phyloP scores from a whole-genome alignment of 2,113 vertebrate species.

The Mobula birostris region DNA sequence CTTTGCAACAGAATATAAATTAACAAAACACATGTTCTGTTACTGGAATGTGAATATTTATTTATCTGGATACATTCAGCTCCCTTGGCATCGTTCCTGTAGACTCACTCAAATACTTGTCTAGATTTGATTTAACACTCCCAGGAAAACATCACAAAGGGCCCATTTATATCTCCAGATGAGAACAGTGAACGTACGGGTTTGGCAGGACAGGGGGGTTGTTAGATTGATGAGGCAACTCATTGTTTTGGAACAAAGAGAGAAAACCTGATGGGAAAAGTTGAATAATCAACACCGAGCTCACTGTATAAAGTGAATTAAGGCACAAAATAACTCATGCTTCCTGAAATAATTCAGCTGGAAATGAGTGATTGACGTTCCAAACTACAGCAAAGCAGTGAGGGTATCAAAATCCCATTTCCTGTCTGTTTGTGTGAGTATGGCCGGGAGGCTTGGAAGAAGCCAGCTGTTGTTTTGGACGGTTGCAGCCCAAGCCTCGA shows the following conservation, averaged over 20 bases:
- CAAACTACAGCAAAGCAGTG: background rate
- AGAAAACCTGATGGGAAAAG: background rate
- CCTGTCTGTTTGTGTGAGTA: background rate
- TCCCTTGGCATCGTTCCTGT: background rate
- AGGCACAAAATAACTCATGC: background rate
- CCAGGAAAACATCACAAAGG: background rate
- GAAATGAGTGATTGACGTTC: background rate
- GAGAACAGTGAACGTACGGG: background rate
- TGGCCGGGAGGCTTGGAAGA: background rate
- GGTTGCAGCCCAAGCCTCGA: background rate
- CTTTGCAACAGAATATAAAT: background rate
- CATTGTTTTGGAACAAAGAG: background rate
- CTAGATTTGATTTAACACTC: background rate
- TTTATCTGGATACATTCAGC: background rate
- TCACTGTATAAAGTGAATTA: background rate
- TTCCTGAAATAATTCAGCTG: background rate
- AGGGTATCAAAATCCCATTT: background rate
- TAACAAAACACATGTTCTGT: background rate
- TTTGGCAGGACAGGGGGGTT: background rate
- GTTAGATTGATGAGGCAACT: background rate
- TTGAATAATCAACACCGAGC: background rate
- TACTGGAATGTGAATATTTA: background rate
- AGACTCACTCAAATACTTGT: background rate
- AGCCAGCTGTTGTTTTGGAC: background rate
- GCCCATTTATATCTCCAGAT: background rate